Evolutionary conservation across 2,797 vertebrate species (phyloP), one percentile per base, ranked within the genome.

Genomic region (Gambelia wislizenii): DNA sequence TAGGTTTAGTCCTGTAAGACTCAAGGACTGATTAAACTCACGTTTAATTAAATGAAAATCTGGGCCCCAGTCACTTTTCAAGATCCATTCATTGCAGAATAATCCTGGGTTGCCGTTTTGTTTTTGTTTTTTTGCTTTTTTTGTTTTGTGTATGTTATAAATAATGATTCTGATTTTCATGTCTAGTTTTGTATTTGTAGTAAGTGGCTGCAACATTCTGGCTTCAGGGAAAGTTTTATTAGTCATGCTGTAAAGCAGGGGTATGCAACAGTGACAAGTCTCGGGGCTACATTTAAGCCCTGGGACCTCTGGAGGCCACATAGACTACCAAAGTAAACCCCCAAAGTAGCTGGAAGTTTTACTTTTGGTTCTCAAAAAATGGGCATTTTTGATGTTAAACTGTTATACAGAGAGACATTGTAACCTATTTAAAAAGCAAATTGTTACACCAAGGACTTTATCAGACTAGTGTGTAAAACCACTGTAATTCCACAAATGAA

Each of bases 1-100:
- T 56, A 42, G 44, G 47, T 10, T 81, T 36, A 86, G 49, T 84
- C 52, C n/a, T 77, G 30, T 39, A 77, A 78, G 70, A 44, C 39
- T 5, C 16, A n/a, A 33, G 18, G 18, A 64, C 25, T 64, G 77
- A 85, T 87, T 70, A 77, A 84, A 42, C 74, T 90, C 69, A 49
- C 33, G 49, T 84, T 76, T 72, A 81, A 72, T 39, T 59, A 56
- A 20, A 22, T 84, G 56, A 44, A 39, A 83, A 74, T 90, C 56
- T 82, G 9, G 72, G 59, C 75, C 64, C 42, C 39, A 54, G 27
- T 80, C 4, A 9, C 59, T 14, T 90, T 49, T 79, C 49, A 27
- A 69, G 39, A 77, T 42, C 76, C 49, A 30, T 47, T 81, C 44
- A 22, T 56, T 52, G 47, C 54, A 64, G 84, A 85, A 49, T 67